Evolutionary conservation across 64 coral and sea anemone species (phyloP), one percentile per base, ranked within the genome.

Genomic region (Trachythela sp.): DNA sequence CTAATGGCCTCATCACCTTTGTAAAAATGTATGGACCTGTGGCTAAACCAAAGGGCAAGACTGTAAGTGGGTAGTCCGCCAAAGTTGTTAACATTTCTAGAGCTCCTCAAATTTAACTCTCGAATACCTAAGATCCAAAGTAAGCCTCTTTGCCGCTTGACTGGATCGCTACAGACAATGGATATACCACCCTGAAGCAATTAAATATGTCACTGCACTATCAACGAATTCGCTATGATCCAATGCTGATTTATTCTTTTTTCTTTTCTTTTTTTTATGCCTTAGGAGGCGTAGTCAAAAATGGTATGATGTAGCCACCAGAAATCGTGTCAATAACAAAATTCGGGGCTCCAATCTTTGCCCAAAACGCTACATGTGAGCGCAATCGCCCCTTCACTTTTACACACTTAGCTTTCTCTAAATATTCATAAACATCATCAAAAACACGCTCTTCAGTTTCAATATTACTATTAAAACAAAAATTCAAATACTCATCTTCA

Each of bases 91-190:
- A 38, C 45, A 92, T 60, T n/a, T 83, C 70, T 60, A 92, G 91
- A 22, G 87, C 41, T 89, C 94, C 45, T 95, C 84, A 86, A 92
- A 89, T 72, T 89, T 89, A 48, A 92, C 42, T 48, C 89, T 92
- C 13, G 49, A 20, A 52, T 52, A 52, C 13, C 49, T 1, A 20
- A 52, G 64, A 71, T n/a, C n/a, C n/a, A n/a, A n/a, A n/a, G n/a
- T n/a, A n/a, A n/a, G n/a, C n/a, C n/a, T n/a, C n/a, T n/a, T n/a
- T n/a, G n/a, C n/a, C n/a, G n/a, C n/a, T n/a, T n/a, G n/a, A n/a
- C n/a, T n/a, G n/a, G n/a, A n/a, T n/a, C n/a, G n/a, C n/a, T n/a
- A n/a, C n/a, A n/a, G n/a, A n/a, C n/a, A n/a, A n/a, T n/a, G n/a
- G n/a, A n/a, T n/a, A n/a, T n/a, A n/a, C n/a, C n/a, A n/a, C n/a